Base-by-base conservation (phyloP, 2,113 vertebrate genomes). In the Natator depressus region DNA sequence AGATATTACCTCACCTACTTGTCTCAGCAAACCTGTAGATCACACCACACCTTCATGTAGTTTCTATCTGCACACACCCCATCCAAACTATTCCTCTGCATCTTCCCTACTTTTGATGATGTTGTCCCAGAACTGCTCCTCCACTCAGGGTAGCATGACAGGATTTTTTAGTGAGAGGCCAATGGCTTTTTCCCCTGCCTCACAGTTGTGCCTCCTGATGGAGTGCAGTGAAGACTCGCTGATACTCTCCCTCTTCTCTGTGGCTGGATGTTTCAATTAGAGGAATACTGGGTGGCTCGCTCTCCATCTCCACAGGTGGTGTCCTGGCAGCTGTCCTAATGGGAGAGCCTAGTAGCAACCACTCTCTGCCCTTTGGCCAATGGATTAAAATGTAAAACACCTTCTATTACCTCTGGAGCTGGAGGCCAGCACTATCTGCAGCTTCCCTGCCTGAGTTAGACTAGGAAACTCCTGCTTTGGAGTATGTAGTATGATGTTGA, bases 61-160 rank as follows among this genome's bases (percentile, higher is more conserved):
- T 55, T 46, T 55, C 3, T 59, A 3, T 62, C 17, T 81, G 9
- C 47, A 8, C 42, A 5, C 35, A 13, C 19, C 81, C 84, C 22
- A 5, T 10, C 55, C 25, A 86, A 59, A 19, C 8, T 88, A 35
- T 17, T 90, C 49, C 38, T 84, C 87, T 78, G 29, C 35, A 42
- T 42, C 4, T 69, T 72, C 65, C 19, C 47, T 69, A 50, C 53
- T 81, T 95, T 91, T 55, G 84, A 49, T 35, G 16, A 65, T 76
- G 29, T 49, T 49, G 55, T 89, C 93, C 6, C 14, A 55, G n/a
- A 92, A 78, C 10, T 82, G 49, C 11, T 94, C 14, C 62, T 87
- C 2, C 0, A 6, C 46, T 0, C 1, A 7, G 55, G 76, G 3
- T 13, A 82, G 3, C 0, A 9, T 29, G 59, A 78, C 13, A 82